Evolutionary conservation across 1,140 invertebrate genomes (phyloP).

Genomic region (Eumeta japonica): DNA sequence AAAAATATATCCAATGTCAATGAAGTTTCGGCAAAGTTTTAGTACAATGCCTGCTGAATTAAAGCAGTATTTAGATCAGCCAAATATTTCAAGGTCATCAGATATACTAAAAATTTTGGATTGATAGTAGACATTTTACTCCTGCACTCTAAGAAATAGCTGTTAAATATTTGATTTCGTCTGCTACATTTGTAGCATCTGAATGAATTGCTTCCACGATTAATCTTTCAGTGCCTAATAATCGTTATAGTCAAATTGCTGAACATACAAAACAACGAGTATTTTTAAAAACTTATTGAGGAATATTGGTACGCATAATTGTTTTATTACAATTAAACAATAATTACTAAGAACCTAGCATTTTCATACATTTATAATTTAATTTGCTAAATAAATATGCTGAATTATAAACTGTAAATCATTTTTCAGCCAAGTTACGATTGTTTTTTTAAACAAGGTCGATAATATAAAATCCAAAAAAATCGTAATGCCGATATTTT

Average conservation of each 20-base stretch:
- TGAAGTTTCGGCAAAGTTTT: not conserved
- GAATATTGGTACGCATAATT: slow-evolving; percentile 20
- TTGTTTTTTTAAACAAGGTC: slow-evolving; percentile 1
- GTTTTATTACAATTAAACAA: slow-evolving; percentile 13
- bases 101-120: not conserved
- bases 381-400: not conserved
- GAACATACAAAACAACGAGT: no score
- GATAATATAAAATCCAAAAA: not conserved
- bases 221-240: not conserved
- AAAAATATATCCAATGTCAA: not conserved
- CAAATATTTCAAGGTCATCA: not conserved
- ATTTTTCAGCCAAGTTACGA: not conserved
- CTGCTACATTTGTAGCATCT: no score
- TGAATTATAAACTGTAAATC: slow-evolving; percentile 1
- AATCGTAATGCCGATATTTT: no score
- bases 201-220: not conserved
- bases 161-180: not conserved
- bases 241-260: no score
- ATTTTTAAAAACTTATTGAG: no score
- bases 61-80: slow-evolving; percentile 1
- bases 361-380: slow-evolving; percentile 1
- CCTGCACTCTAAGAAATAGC: not conserved
- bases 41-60: not conserved
- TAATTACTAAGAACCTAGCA: slow-evolving; percentile 1
- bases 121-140: not conserved